Evolutionary conservation across 2,797 vertebrate genomes (phyloP).

Genomic region (Holocentrus rufus): DNA sequence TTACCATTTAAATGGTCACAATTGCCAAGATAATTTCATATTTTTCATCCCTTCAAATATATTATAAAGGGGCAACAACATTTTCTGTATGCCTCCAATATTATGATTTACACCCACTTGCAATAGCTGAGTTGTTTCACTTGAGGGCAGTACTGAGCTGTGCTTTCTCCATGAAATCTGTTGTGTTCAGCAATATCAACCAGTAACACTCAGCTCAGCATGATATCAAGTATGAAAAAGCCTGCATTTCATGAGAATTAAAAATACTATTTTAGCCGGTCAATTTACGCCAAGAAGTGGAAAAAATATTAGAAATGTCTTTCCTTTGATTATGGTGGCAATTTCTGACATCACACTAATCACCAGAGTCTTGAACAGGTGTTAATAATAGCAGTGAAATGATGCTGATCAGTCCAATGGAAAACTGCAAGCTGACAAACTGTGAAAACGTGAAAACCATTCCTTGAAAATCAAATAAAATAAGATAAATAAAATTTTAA

Average conservation of each 20-base stretch:
- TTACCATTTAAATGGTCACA: neutral
- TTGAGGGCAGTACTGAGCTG: constrained; percentile 70
- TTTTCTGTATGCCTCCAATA: neutral
- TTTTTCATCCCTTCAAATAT: neutral
- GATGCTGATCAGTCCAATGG: neutral
- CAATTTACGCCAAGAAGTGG: neutral
- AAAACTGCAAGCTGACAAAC: neutral
- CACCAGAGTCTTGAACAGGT: neutral
- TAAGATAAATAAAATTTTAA: too few relatives aligned
- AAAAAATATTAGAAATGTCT: neutral
- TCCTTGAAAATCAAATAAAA: too few relatives aligned
- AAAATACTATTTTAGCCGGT: neutral
- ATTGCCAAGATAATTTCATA: neutral
- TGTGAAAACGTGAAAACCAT: neutral
- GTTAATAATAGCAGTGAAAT: neutral
- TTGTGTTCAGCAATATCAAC: neutral
- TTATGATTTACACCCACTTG: neutral
- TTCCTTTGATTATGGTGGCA: neutral
- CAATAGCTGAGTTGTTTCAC: constrained; percentile 51
- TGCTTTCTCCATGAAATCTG: constrained; percentile 10
- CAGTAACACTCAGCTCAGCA: neutral
- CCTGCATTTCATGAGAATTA: neutral
- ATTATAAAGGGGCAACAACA: neutral
- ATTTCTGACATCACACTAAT: neutral
- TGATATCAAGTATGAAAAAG: neutral